A percentile compares a stretch with the other conserved stretches of the same genome.
Conservation (phyloP, 2,888 invertebrate species). For the Cephus pygmeus region DNA sequence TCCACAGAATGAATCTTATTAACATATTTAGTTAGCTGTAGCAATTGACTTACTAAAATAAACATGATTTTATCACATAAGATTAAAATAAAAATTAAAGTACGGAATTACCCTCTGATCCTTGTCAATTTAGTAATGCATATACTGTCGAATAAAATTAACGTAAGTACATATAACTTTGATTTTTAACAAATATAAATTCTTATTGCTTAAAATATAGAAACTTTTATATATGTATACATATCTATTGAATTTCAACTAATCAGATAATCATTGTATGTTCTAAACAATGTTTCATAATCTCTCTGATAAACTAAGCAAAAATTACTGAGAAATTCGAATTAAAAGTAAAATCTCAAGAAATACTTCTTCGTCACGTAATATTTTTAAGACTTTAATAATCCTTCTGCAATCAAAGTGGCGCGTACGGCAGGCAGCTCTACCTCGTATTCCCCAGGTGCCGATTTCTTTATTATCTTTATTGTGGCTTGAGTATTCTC, state of each 20-base stretch:
- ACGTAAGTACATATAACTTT: neutral
- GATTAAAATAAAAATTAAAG: neutral
- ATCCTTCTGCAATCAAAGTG: constrained; percentile 32
- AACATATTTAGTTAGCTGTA: neutral
- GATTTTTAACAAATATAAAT: neutral
- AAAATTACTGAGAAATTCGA: neutral
- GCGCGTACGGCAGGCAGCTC: constrained; percentile 45
- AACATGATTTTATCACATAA: neutral
- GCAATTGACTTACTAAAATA: neutral
- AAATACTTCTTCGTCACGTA: neutral
- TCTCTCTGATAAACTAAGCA: neutral
- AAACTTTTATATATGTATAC: neutral
- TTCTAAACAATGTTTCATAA: neutral
- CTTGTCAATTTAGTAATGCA: neutral
- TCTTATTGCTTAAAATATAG: neutral
- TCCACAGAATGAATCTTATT: neutral
- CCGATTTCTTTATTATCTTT: constrained; percentile 30
- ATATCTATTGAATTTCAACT: neutral
- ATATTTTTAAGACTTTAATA: neutral
- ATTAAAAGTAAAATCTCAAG: neutral
- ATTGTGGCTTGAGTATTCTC: constrained; percentile 19
- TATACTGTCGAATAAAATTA: neutral
- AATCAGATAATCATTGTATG: neutral
- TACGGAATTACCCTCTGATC: neutral
- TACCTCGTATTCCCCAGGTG: constrained; percentile 30